Base-by-base conservation (phyloP, 2,888 invertebrate species). In the Rhamphomyia laevipes region DNA sequence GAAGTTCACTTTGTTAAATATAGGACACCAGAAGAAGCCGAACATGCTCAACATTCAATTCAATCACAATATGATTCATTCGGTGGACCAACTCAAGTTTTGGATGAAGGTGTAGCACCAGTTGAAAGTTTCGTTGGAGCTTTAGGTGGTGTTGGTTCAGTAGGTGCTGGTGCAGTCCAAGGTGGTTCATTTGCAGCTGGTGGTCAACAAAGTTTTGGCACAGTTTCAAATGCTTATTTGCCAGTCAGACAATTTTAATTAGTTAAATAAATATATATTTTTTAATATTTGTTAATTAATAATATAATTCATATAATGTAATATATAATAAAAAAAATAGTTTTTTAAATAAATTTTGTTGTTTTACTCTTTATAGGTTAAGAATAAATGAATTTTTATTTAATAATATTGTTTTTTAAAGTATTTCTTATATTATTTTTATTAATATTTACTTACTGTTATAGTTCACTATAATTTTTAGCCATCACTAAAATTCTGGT, bases 1-100 rank as follows among this genome's bases (percentile, higher is more conserved):
- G 66, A 66, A 56, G 66, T 66, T 18, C 65, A 65, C 50, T 66
- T 66, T 31, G 60, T 66, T 49, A 66, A 67, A 46, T 67, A 67
- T 53, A 64, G 65, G 48, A 67, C 65, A 4, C 59, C 62, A 12
- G 59, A 64, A 54, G 67, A 67, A 55, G 67, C 67, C 4, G 56
- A 58, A 17, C 61, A 64, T 38, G 66, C 67, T n/a, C 65, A 67
- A 51, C 57, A 59, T 15, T 57, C 63, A 27, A 67, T 66, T 42
- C 65, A 66, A 53, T 59, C 61, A 45, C 65, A 66, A 51, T 66
- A 65, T 46, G 63, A 64, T 40, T 53, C 61, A 21, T 49, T 66
- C 52, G 63, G 63, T 31, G 66, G 66, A 41, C 13, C 51, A 10
- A 59, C 59, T 17, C 56, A 58, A 37, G 45, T 61, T 35, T 55